A percentile compares a stretch with the other conserved stretches of the same genome.
Conservation (phyloP, 2,888 invertebrate genomes). For the Oegoconia quadripuncta region DNA sequence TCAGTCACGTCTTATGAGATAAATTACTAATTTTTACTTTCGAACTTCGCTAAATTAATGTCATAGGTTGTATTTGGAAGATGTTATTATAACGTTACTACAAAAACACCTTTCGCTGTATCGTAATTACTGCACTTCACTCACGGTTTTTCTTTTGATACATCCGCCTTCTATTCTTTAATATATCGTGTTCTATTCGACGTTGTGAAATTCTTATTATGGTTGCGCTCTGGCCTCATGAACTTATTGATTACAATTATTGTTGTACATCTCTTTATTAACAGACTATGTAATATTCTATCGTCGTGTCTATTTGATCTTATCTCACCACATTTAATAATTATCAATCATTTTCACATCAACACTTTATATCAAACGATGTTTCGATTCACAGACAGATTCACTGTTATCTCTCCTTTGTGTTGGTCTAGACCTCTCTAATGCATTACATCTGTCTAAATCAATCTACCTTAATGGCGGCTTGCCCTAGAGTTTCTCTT, state of each 20-base stretch:
- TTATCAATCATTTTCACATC: conserved; percentile 43
- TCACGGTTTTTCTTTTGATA: conserved; percentile 55
- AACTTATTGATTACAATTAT: conserved; percentile 47
- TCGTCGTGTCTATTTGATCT: conserved; percentile 16
- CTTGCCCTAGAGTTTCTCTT: conserved; percentile 39
- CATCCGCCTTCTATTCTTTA: conserved; percentile 36
- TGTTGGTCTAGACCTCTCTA: conserved; percentile 32
- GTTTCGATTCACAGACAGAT: conserved; percentile 37
- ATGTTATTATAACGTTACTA: conserved; percentile 55
- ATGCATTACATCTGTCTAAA: conserved; percentile 41
- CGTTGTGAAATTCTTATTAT: conserved; percentile 59
- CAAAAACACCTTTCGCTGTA: conserved; percentile 59
- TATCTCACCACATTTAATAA: conserved; percentile 23
- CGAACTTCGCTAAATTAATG: conserved; percentile 60
- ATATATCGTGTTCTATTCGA: conserved; percentile 46
- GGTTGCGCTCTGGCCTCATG: conserved; percentile 34
- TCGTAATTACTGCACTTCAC: conserved; percentile 58
- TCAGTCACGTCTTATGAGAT: conserved; percentile 48
- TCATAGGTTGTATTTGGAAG: conserved; percentile 60
- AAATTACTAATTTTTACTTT: conserved; percentile 59
- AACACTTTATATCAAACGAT: conserved; percentile 42
- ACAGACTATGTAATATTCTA: conserved; percentile 1
- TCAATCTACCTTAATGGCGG: conserved; percentile 44
- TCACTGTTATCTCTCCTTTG: conserved; percentile 41
- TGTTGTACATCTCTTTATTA: conserved; percentile 20